Base-by-base conservation (phyloP, 92 coral and sea anemone genomes). In the Desmophyllum pertusum region DNA sequence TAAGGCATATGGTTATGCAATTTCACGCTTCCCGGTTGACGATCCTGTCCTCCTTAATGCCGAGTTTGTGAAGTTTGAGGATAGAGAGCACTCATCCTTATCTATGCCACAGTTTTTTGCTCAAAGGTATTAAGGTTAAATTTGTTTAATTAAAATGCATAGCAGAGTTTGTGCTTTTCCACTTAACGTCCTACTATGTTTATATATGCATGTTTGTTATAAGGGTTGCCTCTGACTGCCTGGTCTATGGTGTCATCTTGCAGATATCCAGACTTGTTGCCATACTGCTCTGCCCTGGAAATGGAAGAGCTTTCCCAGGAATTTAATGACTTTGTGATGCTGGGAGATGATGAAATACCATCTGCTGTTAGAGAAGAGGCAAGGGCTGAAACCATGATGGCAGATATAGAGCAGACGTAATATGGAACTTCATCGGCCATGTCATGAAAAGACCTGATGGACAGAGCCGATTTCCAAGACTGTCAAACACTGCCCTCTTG, bases 361-460 rank as follows among this genome's bases (percentile, higher is more conserved):
- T 33, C 18, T 30, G 50, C 68, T 23, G n/a, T 35, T 36, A 77
- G 38, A 77, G 81, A 59, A 21, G 69, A 59, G 70, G 29, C 59
- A 37, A 77, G 59, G 5, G n/a, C 81, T 39, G 10, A 42, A 14
- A 38, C 51, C 21, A 38, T 18, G 84, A 69, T 77, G 74, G 77
- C 41, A 53, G 64, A 45, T 72, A 52, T 62, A 75, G 82, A 38
- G 78, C 88, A 37, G 91, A 90, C 66, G 77, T 80, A 31, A 63
- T 90, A 29, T 90, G 94, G 94, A 65, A 76, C 78, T 77, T 79
- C 69, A 61, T 88, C 79, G n/a, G n/a, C n/a, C 5, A 17, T 55
- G 13, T 29, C 75, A 79, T 83, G 90, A 81, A 50, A 65, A 14
- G 73, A 39, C 86, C 90, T 39, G 92, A 91, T 81, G 94, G 92